Evolutionary conservation across 2,797 vertebrate genomes (phyloP).

Genomic region (Sebastes wilsoni): DNA sequence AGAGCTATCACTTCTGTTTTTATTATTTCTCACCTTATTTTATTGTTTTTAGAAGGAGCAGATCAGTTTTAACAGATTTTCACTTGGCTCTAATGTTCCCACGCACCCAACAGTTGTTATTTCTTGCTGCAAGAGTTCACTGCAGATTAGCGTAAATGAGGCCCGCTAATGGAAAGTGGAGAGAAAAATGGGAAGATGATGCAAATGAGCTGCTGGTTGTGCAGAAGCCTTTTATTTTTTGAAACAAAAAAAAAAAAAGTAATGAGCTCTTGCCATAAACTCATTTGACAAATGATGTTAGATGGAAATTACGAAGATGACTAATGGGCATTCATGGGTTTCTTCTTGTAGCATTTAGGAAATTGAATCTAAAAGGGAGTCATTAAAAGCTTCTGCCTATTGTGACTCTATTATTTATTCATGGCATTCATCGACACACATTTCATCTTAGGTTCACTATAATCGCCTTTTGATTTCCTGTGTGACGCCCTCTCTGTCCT

Average conservation of each 20-base stretch:
- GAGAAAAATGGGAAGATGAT: background rate
- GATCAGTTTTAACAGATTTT: background rate
- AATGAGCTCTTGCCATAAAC: background rate
- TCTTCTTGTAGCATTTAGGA: background rate
- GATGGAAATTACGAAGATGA: background rate
- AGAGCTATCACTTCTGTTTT: no score
- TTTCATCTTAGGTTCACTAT: background rate
- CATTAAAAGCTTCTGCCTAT: background rate
- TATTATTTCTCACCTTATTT: no score
- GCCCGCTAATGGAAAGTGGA: background rate
- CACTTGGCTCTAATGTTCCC: background rate
- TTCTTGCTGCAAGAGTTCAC: background rate
- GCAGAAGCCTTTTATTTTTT: background rate
- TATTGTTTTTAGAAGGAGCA: no score
- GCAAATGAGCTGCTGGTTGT: background rate
- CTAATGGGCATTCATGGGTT: background rate
- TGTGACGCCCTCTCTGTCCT: slow-evolving; percentile 14
- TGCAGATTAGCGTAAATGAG: background rate
- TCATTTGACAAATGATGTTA: slow-evolving; percentile 1
- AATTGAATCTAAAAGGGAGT: background rate
- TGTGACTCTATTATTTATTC: background rate
- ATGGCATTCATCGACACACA: background rate
- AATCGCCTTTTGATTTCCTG: background rate
- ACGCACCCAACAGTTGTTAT: background rate
- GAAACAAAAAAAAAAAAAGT: background rate